A percentile compares a stretch with the other conserved stretches of the same genome.
phyloP scores from a whole-genome alignment of 2,888 invertebrate genomes.

The Andrena praecox region DNA sequence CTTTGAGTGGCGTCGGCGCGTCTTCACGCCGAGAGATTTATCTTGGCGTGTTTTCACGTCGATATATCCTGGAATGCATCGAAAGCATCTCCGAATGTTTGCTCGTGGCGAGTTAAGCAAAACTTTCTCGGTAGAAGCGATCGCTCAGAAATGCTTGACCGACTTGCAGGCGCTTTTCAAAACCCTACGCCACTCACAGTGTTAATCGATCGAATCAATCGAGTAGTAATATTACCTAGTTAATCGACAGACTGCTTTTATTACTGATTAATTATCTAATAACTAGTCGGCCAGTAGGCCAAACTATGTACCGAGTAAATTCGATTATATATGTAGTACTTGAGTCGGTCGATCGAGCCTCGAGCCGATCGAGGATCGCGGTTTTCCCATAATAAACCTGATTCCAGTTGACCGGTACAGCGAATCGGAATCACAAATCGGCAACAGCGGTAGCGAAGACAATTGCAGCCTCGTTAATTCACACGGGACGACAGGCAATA shows the following conservation, averaged over 20 bases:
- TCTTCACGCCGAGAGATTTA: too few species aligned
- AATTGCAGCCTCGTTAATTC: conserved; percentile 84
- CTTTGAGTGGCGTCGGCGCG: too few species aligned
- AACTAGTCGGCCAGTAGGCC: conserved; percentile 3
- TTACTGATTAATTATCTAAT: not conserved
- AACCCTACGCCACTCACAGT: not conserved
- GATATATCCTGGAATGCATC: too few species aligned
- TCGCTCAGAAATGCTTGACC: too few species aligned
- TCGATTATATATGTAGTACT: conserved; percentile 11
- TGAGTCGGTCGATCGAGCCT: conserved; percentile 4
- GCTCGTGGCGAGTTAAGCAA: too few species aligned
- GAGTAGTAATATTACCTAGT: not conserved
- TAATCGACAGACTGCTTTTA: too few species aligned
- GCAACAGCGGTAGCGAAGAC: conserved; percentile 86
- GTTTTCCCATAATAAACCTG: conserved; percentile 61
- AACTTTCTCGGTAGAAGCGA: too few species aligned
- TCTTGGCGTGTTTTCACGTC: too few species aligned
- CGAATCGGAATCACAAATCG: conserved; percentile 94
- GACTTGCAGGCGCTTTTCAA: too few species aligned
- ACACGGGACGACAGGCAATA: conserved; percentile 63
- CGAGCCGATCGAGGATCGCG: conserved; percentile 27
- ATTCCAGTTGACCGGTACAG: conserved; percentile 92
- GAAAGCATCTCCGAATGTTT: too few species aligned
- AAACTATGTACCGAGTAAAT: not conserved
- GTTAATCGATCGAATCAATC: conserved; percentile 6